Evolutionary conservation across 2,888 invertebrate genomes (phyloP), one percentile per base, ranked within the genome.

Genomic region (Catocala fraxini): DNA sequence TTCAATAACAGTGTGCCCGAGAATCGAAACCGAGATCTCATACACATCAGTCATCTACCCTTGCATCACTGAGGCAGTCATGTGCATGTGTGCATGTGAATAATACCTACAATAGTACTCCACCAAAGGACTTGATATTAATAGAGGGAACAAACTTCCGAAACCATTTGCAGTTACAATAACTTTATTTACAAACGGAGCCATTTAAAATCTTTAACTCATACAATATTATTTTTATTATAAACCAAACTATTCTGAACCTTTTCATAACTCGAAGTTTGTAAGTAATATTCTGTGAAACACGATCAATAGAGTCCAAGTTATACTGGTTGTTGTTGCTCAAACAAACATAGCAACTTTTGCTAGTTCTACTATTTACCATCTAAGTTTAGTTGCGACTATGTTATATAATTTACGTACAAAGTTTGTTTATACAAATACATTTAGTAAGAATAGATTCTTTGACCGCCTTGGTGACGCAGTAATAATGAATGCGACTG

Each of bases 361-460:
- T 51, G 55, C 47, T 58, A 15, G 46, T 33, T 48, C 46, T 55
- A 63, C 47, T 51, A 55, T 46, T 55, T 51, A 55, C 54, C 13
- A 35, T 55, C 42, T 12, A 63, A 63, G 45, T 58, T 63, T 59
- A 43, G n/a, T 35, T 15, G 41, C 41, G 43, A 59, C 52, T 59
- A 35, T 48, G 47, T 39, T 25, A 48, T 47, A 53, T 52, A 59
- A 46, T 43, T 57, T 34, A 41, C n/a, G 39, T 34, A 51, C 15
- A 47, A 51, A 39, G 10, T 56, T 52, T 58, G 35, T 39, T 46
- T 58, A 25, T 25, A 25, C 25, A 25, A 25, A 25, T 25, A 25
- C 25, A 34, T 51, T 41, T 13, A 41, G n/a, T 39, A 10, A 6
- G 0, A 39, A 39, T 39, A 39, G 39, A 9, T 25, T 15, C 15